Base-by-base conservation (phyloP, 2,888 invertebrate genomes). In the Atherix ibis region DNA sequence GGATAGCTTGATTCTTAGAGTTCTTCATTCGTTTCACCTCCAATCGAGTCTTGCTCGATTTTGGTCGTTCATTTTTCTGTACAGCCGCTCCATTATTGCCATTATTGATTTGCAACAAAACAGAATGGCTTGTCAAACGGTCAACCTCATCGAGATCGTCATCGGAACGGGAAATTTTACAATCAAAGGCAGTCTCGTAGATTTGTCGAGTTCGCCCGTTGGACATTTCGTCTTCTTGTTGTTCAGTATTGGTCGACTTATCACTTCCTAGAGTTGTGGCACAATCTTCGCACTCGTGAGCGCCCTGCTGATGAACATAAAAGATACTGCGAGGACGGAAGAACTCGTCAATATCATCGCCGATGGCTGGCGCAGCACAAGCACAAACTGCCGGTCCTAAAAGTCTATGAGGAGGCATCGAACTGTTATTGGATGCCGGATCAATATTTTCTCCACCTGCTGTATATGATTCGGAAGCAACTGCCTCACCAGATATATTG, bases 141-240 rank as follows among this genome's bases (percentile, higher is more conserved):
- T 84, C 83, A 33, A 84, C 73, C 46, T 79, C 76, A 50, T 84
- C 83, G 52, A 84, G 68, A 46, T 84, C 79, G 46, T 76, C 75
- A 47, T 78, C 77, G 6, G 83, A 83, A 43, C 79, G 76, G 52
- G 76, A 76, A 50, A 84, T 75, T 61, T 82, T 82, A 59, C 83
- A 83, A 61, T 87, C 87, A 59, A 87, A 87, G 38, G 87, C 87
- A 36, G 87, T 87, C 63, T 87, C 87, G 58, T 87, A 87, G 36
- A 87, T 71, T 62, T 81, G 81, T 50, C 81, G 71, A 57, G 71
- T 70, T 37, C 74, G 66, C 3, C 58, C 58, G 52, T 58, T 59
- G 44, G 68, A 68, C 66, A 69, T 70, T 38, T 63, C 65, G 48
- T 59, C 62, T 26, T 62, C 63, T 45, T 45, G 29, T 38, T 47